phyloP scores from a whole-genome alignment of 2,113 vertebrate species.

The Symphodus melops region DNA sequence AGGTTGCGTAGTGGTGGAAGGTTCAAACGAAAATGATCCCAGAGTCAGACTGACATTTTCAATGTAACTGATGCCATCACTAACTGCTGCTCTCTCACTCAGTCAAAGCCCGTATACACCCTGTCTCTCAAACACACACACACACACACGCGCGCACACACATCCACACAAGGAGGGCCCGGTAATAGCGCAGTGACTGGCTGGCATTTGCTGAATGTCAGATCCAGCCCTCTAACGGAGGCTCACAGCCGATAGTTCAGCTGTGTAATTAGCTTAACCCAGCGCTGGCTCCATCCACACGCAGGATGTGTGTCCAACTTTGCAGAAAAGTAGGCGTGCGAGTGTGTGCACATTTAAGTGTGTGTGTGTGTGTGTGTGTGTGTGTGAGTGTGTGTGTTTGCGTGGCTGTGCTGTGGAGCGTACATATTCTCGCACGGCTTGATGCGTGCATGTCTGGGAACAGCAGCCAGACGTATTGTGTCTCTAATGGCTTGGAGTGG shows the following conservation, averaged over 20 bases:
- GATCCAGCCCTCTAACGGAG: constrained; percentile 69
- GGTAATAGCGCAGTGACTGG: constrained; percentile 70
- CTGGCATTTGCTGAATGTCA: constrained; percentile 84
- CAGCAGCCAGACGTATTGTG: constrained; percentile 9
- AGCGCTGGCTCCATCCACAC: constrained; percentile 57
- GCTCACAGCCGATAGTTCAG: constrained; percentile 74
- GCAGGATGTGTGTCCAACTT: constrained; percentile 51
- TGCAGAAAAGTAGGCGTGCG: constrained; percentile 9
- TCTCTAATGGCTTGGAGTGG: constrained; percentile 30
- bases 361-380: constrained; percentile 5
- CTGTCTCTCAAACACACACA: constrained; percentile 24
- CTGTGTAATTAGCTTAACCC: constrained; percentile 78
- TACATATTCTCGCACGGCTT: constrained; percentile 11
- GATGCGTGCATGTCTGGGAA: constrained; percentile 11
- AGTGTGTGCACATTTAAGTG: no score
- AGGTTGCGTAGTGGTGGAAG: constrained; percentile 31
- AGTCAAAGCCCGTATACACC: constrained; percentile 7
- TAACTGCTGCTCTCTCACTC: constrained; percentile 48
- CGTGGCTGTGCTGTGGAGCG: constrained; percentile 12
- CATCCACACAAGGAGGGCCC: constrained; percentile 32
- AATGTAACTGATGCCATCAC: constrained; percentile 65
- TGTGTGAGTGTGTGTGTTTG: constrained; percentile 3
- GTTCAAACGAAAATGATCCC: constrained; percentile 42
- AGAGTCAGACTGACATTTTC: constrained; percentile 71
- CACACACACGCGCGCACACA: constrained; percentile 10